Base-by-base conservation (phyloP, 2,888 invertebrate genomes). In the Diplazon laetatorius region DNA sequence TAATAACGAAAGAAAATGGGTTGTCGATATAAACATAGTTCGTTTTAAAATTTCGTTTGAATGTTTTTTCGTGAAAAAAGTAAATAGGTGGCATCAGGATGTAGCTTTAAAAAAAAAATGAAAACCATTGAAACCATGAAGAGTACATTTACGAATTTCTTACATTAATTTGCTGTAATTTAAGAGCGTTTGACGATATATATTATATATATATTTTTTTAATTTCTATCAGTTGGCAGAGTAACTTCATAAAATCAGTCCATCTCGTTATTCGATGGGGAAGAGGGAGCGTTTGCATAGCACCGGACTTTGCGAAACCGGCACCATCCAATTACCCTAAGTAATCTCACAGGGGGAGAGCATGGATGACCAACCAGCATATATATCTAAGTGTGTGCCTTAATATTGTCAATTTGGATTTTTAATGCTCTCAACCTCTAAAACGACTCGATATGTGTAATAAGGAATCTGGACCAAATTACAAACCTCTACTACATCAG, bases 291-390 rank as follows among this genome's bases (percentile, higher is more conserved):
- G 18, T 44, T 42, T 35, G 1, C 48, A 62, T 20, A 30, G 18
- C 22, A 22, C 4, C 14, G 20, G 59, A 70, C 25, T 50, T 50
- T 60, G 73, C 55, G 63, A 74, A 71, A 30, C 39, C 70, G 68
- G 75, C 76, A 77, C 75, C 80, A 80, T 81, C 80, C 84, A 83
- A 85, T 86, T 86, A 83, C 68, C 81, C 78, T 78, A 80, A 83
- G 83, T 84, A 84, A 87, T 87, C 84, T 86, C 80, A n/a, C 14
- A 20, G 16, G 46, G 30, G 55, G 55, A 16, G n/a, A 37, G 44
- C 52, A 46, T 50, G 71, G 46, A 42, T n/a, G 30, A 57, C 37
- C 48, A 62, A 37, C 14, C 42, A 22, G 59, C 50, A 63, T 72
- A 63, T 30, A 22, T 8, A 62, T 63, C 39, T 1, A n/a, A 68